Base-by-base conservation (phyloP, 2,113 vertebrate species). In the Clarias macrocephalus region DNA sequence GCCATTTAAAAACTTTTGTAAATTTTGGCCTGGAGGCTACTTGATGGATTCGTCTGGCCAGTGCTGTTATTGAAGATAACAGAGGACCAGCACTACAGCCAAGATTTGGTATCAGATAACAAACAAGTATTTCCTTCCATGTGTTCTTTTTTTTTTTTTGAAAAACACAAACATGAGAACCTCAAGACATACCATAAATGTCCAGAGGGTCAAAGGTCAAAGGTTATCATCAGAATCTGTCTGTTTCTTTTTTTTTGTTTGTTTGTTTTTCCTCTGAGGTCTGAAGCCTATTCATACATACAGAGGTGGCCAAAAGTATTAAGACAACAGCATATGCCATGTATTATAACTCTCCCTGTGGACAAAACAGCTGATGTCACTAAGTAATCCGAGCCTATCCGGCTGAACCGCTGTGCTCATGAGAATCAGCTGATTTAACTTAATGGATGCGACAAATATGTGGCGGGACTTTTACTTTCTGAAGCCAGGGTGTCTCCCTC, bases 71-170 rank as follows among this genome's bases (percentile, higher is more conserved):
- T 33, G 76, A 76, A 66, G 77, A 84, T 52, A 37, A 82, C 56
- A 54, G 79, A 70, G 70, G 21, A 60, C 59, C 30, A 33, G n/a
- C 42, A 82, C 76, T 42, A 72, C 18, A 85, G 75, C 66, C 70
- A 30, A 85, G 79, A 81, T 84, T 84, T 83, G 54, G 70, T 54
- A 48, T 65, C n/a, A 11, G n/a, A 66, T 80, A 87, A 88, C 81
- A 84, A 83, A 84, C 80, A 80, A 88, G 33, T 56, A 59, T 63
- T 87, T 84, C 82, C 76, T 86, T 86, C 60, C 54, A 84, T 62
- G 60, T 73, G 42, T 52, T 66, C 57, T 37, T 33, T 79, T 87
- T 59, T 59, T 59, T 66, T 88, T 66, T 54, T 80, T 81, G 68
- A 63, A 54, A 75, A 80, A 70, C 42, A 21, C 37, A 19, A 82